Evolutionary conservation across 2,797 vertebrate genomes (phyloP).

Genomic region (Rhadinocentrus ornatus): DNA sequence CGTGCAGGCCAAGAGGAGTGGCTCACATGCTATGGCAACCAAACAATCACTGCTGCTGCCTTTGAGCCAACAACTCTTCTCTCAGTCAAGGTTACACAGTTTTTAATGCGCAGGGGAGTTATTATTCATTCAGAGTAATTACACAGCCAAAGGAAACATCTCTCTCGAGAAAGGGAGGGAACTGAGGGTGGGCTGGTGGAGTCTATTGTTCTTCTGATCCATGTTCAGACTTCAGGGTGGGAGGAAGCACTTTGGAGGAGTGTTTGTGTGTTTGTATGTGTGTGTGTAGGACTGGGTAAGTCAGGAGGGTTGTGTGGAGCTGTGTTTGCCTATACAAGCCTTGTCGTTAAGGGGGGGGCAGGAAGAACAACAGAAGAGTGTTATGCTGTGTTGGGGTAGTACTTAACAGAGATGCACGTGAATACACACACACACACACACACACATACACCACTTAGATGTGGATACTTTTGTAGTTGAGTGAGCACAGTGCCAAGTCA

Average conservation of each 20-base stretch:
- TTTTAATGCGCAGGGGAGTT: slow-evolving; percentile 50
- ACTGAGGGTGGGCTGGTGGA: slow-evolving; percentile 41
- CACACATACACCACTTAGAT: slow-evolving; percentile 9
- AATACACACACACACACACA: slow-evolving; percentile 15
- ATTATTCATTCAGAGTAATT: slow-evolving; percentile 61
- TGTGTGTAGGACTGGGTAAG: neutral
- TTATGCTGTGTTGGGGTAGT: slow-evolving; percentile 60
- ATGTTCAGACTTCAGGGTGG: slow-evolving; percentile 46
- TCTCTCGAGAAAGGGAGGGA: slow-evolving; percentile 57
- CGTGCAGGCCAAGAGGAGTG: slow-evolving; percentile 34
- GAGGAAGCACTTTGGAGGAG: slow-evolving; percentile 38
- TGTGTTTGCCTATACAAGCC: slow-evolving; percentile 50
- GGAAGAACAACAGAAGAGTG: slow-evolving; percentile 68
- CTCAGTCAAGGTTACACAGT: slow-evolving; percentile 40
- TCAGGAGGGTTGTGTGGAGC: slow-evolving; percentile 37
- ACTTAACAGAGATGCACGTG: slow-evolving; percentile 44
- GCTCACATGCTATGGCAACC: slow-evolving; percentile 31
- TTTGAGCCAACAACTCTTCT: slow-evolving; percentile 41
- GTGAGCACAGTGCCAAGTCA: slow-evolving; percentile 62
- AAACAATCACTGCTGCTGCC: slow-evolving; percentile 40
- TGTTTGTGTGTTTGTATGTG: slow-evolving; percentile 19
- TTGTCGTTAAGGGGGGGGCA: slow-evolving; percentile 51
- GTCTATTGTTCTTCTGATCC: slow-evolving; percentile 66
- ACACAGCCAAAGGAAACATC: slow-evolving; percentile 60
- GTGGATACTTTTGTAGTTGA: slow-evolving; percentile 43